Evolutionary conservation across 2,113 vertebrate species (phyloP), one percentile per base, ranked within the genome.

Genomic region (Dicrurus megarhynchus): DNA sequence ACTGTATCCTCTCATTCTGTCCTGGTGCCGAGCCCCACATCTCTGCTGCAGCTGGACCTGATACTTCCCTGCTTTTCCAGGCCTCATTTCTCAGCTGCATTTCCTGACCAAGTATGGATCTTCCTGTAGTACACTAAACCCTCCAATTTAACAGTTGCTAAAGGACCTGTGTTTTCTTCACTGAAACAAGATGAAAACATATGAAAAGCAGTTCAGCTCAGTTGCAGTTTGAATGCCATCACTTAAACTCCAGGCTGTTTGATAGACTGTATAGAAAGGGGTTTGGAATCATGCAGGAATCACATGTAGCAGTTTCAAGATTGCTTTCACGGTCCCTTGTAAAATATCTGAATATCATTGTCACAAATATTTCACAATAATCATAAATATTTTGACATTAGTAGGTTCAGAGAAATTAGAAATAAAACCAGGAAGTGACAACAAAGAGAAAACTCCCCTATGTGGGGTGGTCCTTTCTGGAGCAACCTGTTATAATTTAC

Each of bases 231-330:
- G 57, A 88, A 60, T 64, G 26, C 33, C 41, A 41, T 16, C 53
- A 7, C 9, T 39, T 86, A 39, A 80, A 74, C 44, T 28, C 15
- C 47, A 42, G 26, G 14, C 41, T 85, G 17, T 47, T 64, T 83
- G 32, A 39, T 1, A 59, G 73, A 39, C 23, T 0, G 0, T 16
- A 11, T 46, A 68, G 46, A 61, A 79, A 59, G 26, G 5, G 6
- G 5, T 14, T n/a, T 76, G 46, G 53, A 85, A 35, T 76, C 26
- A 44, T 4, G 4, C 28, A 75, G 68, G 27, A n/a, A 42, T 35
- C 27, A 7, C 11, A n/a, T 50, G 71, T 55, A 52, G 22, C 11
- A 35, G 80, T 79, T 87, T 76, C 60, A 77, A 61, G 33, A 46
- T 10, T 44, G 19, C 19, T 90, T 68, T 80, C 42, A 77, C 21